Evolutionary conservation across 2,888 invertebrate species (phyloP).

Genomic region (Morinoia aosen): DNA sequence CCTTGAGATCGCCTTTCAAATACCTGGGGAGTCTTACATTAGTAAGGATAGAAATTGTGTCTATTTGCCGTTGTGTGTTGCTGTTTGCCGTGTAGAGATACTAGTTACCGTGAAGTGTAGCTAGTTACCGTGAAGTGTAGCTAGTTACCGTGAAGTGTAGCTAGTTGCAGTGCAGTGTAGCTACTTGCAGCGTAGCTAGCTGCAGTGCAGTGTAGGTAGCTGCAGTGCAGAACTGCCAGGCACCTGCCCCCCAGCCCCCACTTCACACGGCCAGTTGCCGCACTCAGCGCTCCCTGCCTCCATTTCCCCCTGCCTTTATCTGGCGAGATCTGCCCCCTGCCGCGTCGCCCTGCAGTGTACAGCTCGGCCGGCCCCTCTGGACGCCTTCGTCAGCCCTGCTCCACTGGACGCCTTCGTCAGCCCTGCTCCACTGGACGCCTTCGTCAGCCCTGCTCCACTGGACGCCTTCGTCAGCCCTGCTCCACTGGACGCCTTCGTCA

Average conservation of each 20-base stretch:
- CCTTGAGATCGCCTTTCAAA: no score
- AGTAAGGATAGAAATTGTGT: no score
- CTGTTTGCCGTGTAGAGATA: no score
- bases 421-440: background rate
- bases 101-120: background rate
- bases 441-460: background rate
- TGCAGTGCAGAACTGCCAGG: no score
- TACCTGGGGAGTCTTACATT: no score
- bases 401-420: background rate
- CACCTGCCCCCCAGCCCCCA: no score
- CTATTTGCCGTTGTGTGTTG: no score
- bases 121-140: background rate
- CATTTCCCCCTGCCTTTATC: background rate
- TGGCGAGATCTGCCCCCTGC: background rate
- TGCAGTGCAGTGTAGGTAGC: background rate
- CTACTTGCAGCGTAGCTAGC: background rate
- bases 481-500: background rate
- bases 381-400: slow-evolving; percentile 21
- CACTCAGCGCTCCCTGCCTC: background rate
- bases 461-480: background rate
- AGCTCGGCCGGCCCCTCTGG: background rate
- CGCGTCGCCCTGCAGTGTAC: background rate
- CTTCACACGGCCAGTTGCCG: no score
- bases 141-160: background rate
- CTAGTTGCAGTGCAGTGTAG: background rate